phyloP scores from a whole-genome alignment of 1,140 invertebrate species.

The Oryzaephilus surinamensis region DNA sequence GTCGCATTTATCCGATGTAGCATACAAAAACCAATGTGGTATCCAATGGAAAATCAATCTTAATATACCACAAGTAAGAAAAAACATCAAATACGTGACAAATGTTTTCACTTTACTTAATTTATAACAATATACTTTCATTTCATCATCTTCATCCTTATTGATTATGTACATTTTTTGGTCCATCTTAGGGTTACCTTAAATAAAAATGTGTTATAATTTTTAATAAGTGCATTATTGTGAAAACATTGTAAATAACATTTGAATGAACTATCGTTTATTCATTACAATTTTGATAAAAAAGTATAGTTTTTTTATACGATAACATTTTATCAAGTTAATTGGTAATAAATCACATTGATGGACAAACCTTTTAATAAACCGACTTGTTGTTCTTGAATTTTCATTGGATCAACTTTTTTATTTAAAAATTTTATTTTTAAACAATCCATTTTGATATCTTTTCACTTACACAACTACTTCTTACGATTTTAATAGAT shows the following conservation, averaged over 20 bases:
- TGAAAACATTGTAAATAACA: too few relatives aligned
- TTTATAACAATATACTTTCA: slow-evolving; percentile 58
- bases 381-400: slow-evolving; percentile 15
- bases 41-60: slow-evolving; percentile 80
- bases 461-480: too few relatives aligned
- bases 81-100: slow-evolving; percentile 52
- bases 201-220: too few relatives aligned
- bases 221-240: too few relatives aligned
- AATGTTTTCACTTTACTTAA: slow-evolving; percentile 40
- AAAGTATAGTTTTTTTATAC: background rate
- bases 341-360: background rate
- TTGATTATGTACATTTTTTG: slow-evolving; percentile 43
- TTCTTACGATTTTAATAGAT: too few relatives aligned
- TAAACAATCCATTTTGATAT: too few relatives aligned
- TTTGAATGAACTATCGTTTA: too few relatives aligned
- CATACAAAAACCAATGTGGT: slow-evolving; percentile 65
- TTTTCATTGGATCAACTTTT: too few relatives aligned
- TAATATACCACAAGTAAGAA: slow-evolving; percentile 61
- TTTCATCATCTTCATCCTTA: slow-evolving; percentile 56
- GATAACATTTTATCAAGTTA: background rate
- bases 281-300: too few relatives aligned
- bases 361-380: slow-evolving; percentile 18
- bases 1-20: slow-evolving; percentile 58
- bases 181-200: too few relatives aligned
- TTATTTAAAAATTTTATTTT: too few relatives aligned